Evolutionary conservation across 2,113 vertebrate genomes (phyloP), one percentile per base, ranked within the genome.

Genomic region (Rhagologus leucostigma): DNA sequence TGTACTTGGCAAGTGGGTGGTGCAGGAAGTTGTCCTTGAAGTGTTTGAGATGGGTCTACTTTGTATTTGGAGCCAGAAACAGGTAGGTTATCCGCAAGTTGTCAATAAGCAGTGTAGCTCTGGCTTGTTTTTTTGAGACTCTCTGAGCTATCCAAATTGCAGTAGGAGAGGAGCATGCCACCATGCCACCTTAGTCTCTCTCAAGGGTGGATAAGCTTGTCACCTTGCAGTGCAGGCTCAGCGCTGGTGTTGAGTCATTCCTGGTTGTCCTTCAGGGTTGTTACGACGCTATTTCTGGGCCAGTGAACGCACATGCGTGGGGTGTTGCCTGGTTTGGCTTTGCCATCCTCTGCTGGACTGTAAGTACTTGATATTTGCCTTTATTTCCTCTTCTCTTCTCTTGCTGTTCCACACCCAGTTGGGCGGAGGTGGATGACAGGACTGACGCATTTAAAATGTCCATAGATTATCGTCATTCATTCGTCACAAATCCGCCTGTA

Each of bases 271-370:
- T 71, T 63, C 90, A 98, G 98, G 98, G 98, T 70, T 98, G 98
- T 96, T 98, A 98, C 16, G 92, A 98, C 0, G 91, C 93, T 53
- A 98, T 98, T 84, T 96, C 97, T 79, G 98, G 98, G 46, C 97
- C 98, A 46, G 70, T 98, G 97, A 96, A 97, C 37, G 93, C 96
- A 55, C 97, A 98, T 3, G 97, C 98, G 75, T 98, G 98, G 98
- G 98, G 98, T 13, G 98, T 98, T 80, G 98, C 98, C 76, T 98
- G 98, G 98, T 98, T 98, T 97, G 98, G 98, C 62, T 98, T 98
- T 97, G 98, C 98, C 95, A 98, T 98, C 94, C 98, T 98, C 75
- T 98, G 98, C 95, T 98, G 98, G 98, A 98, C 97, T 69, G 98
- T 98, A 90, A 98, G 98, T 98, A 96, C 64, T 91, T 78, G 68